Base-by-base conservation (phyloP, 2,113 vertebrate species). In the Microtus oregoni region DNA sequence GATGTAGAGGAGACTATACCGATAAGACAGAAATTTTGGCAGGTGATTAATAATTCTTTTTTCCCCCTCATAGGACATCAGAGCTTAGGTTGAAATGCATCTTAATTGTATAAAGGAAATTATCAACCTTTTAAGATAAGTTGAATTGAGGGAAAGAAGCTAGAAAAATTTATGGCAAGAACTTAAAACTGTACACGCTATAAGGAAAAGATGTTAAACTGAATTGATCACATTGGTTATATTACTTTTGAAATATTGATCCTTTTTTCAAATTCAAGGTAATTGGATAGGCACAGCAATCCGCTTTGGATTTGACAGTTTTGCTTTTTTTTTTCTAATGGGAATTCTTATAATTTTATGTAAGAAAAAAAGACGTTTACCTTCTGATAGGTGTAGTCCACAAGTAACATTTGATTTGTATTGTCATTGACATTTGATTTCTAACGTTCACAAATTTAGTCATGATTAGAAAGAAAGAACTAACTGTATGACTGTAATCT, bases 31-130 rank as follows among this genome's bases (percentile, higher is more conserved):
- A 95, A 93, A 11, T 93, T 93, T 95, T 94, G 79, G 92, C 81
- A 93, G 32, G 38, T 87, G 87, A 47, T 96, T 67, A 91, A 50
- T 95, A 86, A 90, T 94, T 70, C 17, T 81, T 82, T 94, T 81
- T 94, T 17, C 47, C 12, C 12, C 32, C 4, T 52, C 30, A 22
- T 73, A 93, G 86, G 41, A 94, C 19, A 14, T 65, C 63, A 95
- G 70, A 94, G 32, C 30, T 94, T 87, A 96, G 65, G n/a, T 50
- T 96, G 68, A 97, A 94, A 93, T 92, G 50, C 86, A 79, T 95
- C 79, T 92, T 97, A 89, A 88, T 93, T 92, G 88, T 63, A 89
- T 72, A 83, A 94, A 90, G 17, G 38, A 92, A 95, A 95, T 95
- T 85, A 15, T 65, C 58, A 85, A 85, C 8, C 63, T 73, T 93